A percentile compares a stretch with the other conserved stretches of the same genome.
phyloP scores from a whole-genome alignment of 1,140 invertebrate genomes.

The Xylocopa sonorina region DNA sequence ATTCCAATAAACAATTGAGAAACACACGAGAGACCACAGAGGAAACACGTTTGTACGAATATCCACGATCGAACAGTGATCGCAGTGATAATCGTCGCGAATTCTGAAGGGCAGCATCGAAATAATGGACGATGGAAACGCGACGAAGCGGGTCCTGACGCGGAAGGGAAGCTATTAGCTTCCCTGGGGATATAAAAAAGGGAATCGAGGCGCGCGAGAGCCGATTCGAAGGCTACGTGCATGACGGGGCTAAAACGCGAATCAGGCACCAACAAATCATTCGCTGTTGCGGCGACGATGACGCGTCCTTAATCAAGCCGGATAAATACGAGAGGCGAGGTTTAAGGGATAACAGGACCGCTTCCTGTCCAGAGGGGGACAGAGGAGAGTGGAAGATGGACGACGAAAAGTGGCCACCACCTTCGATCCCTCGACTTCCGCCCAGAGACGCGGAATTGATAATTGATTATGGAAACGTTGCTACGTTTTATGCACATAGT shows the following conservation, averaged over 20 bases:
- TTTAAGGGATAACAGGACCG: constrained; percentile 55
- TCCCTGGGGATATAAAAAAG: not conserved
- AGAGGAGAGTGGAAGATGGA: not conserved
- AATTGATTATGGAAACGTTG: too few relatives aligned
- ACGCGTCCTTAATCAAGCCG: constrained; percentile 57
- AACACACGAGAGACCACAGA: too few relatives aligned
- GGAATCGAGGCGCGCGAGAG: not conserved
- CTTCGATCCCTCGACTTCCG: too few relatives aligned
- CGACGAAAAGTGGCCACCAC: constrained; percentile 5
- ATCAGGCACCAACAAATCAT: constrained; percentile 50
- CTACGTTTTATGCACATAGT: too few relatives aligned
- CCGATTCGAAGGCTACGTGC: constrained; percentile 13
- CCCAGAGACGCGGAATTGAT: too few relatives aligned
- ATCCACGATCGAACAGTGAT: too few relatives aligned
- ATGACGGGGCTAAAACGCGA: constrained; percentile 21
- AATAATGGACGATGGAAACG: too few relatives aligned
- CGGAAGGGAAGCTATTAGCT: not conserved
- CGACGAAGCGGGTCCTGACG: not conserved
- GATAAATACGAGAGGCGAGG: constrained; percentile 40
- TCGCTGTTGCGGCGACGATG: constrained; percentile 35
- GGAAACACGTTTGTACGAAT: too few relatives aligned
- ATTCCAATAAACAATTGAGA: too few relatives aligned
- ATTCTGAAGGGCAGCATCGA: too few relatives aligned
- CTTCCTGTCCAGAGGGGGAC: constrained; percentile 13
- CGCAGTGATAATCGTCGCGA: too few relatives aligned